Evolutionary conservation across 2,888 invertebrate species (phyloP), one percentile per base, ranked within the genome.

Genomic region (Sycophila texana): DNA sequence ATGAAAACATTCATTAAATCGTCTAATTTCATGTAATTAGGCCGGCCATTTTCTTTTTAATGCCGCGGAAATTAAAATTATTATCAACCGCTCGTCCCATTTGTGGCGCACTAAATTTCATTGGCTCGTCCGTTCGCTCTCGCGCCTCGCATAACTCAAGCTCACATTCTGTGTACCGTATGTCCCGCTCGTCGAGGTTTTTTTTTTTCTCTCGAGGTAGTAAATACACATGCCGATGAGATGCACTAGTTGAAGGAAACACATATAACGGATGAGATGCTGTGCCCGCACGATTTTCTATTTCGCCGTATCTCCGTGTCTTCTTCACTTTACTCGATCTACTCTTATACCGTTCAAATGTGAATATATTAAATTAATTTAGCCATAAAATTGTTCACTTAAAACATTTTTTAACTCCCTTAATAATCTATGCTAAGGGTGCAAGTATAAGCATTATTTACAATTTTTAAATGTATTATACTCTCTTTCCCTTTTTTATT

Each of bases 61-160:
- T 26, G 14, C 26, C n/a, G 26, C 55, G 68, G 49, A 39, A 39
- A 39, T 39, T 39, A 39, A 39, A 39, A 39, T 39, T 39, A 47
- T 71, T 71, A 65, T 63, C 39, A 49, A 57, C 57, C 57, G 47
- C 47, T 20, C 63, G 55, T 63, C 39, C 70, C 63, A 57, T 18
- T 76, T 57, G 47, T 39, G 26, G 30, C 60, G n/a, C 30, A 47
- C 63, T 65, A 49, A 70, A 49, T 68, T 49, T 71, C 61, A 63
- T 70, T 68, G 60, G 53, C 61, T 60, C 51, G 16, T 58, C 39
- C 71, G 5, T 4, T 39, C 22, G 13, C 26, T 58, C n/a, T 0
- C 22, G 39, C 61, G 12, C 22, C 18, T 10, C 39, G 39, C 39
- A 39, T 39, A 39, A 39, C 39, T 39, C 39, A 39, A 39, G 7